These are phyloP conservation scores for Bombyx mandarina DNA, from an alignment of 1,140 invertebrate species.

Conservation along the genomic window DNA sequence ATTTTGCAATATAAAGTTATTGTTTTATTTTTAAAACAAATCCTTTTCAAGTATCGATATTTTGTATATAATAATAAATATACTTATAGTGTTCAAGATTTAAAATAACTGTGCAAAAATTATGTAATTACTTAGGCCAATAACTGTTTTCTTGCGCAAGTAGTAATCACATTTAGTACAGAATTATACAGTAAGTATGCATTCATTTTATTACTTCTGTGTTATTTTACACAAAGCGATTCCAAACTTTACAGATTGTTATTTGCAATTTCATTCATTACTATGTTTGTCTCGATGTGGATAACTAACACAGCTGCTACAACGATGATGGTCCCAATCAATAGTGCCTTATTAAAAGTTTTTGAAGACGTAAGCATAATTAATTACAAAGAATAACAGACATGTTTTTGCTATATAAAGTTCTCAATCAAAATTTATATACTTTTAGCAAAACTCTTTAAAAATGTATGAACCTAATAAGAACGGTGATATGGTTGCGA, in stretches of 20 bases:
- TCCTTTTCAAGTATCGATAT: too few relatives aligned
- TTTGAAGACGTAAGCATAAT: conserved; percentile 70
- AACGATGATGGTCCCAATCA: conserved; percentile 85
- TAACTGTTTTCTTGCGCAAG: too few relatives aligned
- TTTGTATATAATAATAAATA: not conserved
- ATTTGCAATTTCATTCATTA: conserved; percentile 77
- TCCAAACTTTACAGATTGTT: conserved; percentile 66
- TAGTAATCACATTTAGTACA: too few relatives aligned
- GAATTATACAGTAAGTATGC: too few relatives aligned
- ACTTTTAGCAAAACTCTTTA: conserved; percentile 17
- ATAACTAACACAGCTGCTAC: conserved; percentile 83
- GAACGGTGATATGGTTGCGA: conserved; percentile 35
- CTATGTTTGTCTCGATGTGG: conserved; percentile 84
- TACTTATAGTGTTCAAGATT: not conserved
- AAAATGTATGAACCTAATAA: conserved; percentile 13
- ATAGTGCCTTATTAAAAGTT: conserved; percentile 76
- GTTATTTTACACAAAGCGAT: too few relatives aligned
- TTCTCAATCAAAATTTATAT: too few relatives aligned
- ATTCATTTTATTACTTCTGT: too few relatives aligned
- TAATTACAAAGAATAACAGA: not conserved
- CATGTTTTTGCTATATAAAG: too few relatives aligned
- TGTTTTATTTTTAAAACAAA: too few relatives aligned
- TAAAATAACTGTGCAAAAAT: too few relatives aligned
- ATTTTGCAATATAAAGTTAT: conserved; percentile 14
- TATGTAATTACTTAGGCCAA: too few relatives aligned